Evolutionary conservation across 1,140 invertebrate species (phyloP).

Genomic region (Colletes latitarsis): DNA sequence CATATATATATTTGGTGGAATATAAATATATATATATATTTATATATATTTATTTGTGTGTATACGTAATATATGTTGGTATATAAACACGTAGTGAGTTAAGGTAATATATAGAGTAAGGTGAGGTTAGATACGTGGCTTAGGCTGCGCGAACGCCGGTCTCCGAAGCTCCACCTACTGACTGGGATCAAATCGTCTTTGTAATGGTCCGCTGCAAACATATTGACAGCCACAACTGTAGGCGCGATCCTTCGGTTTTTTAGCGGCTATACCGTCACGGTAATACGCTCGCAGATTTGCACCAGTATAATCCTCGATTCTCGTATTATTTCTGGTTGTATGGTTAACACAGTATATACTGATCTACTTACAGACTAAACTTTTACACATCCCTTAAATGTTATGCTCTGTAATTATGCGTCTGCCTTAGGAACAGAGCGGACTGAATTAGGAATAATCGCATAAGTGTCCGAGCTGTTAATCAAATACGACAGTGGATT

Average conservation of each 20-base stretch:
- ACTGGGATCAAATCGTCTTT: constrained; percentile 82
- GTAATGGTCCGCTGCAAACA: constrained; percentile 81
- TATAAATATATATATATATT: constrained; percentile 59
- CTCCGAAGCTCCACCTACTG: constrained; percentile 81
- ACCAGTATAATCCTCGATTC: constrained; percentile 54
- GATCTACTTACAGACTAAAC: constrained; percentile 62
- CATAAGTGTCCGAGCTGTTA: constrained; percentile 46
- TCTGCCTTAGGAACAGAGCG: constrained; percentile 51
- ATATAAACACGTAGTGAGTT: constrained; percentile 81
- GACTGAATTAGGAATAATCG: constrained; percentile 54
- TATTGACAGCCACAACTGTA: constrained; percentile 81
- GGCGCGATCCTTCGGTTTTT: constrained; percentile 74
- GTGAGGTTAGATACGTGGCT: constrained; percentile 82
- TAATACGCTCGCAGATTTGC: constrained; percentile 66
- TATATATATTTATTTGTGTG: constrained; percentile 65
- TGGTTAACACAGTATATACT: constrained; percentile 45
- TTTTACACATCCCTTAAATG: constrained; percentile 67
- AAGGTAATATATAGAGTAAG: constrained; percentile 81
- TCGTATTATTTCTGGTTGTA: constrained; percentile 48
- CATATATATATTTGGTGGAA: constrained; percentile 59
- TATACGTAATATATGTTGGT: constrained; percentile 78
- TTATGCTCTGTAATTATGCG: constrained; percentile 54
- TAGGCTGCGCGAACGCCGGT: constrained; percentile 80
- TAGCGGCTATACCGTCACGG: constrained; percentile 69
- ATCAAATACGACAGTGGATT: constrained; percentile 33